Conservation (phyloP, 2,113 vertebrate genomes). For the Galeopterus variegatus region DNA sequence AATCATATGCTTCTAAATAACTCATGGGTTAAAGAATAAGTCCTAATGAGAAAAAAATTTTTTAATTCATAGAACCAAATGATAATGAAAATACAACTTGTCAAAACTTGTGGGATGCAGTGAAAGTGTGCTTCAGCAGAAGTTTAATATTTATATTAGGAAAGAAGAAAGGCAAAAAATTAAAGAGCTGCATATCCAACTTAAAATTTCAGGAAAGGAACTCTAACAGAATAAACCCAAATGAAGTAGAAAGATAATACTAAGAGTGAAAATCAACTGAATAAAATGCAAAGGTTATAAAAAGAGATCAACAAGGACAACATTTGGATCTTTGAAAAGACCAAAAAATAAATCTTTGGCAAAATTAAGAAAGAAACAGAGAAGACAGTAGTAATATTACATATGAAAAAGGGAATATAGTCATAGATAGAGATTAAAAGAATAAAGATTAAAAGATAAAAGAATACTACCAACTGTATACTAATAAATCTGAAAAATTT, state of each 20-base stretch:
- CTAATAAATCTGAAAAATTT: slow-evolving; percentile 3
- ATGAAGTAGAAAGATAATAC: not conserved
- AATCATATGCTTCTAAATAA: not conserved
- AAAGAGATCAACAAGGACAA: not conserved
- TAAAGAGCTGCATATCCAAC: not conserved
- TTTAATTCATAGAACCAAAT: no score
- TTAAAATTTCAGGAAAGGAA: not conserved
- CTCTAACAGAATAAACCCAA: not conserved
- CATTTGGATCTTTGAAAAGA: not conserved
- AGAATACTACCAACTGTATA: not conserved
- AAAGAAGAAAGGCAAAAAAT: not conserved
- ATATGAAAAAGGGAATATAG: not conserved
- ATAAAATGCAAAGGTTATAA: not conserved
- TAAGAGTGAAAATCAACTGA: not conserved
- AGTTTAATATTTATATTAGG: not conserved
- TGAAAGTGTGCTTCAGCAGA: not conserved
- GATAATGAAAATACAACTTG: no score
- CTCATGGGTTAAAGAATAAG: no score
- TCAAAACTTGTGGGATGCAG: not conserved
- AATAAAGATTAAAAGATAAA: not conserved
- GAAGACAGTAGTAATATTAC: not conserved
- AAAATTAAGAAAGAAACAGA: slow-evolving; percentile 17
- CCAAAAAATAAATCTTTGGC: not conserved
- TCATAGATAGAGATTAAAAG: not conserved
- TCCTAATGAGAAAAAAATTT: no score